Evolutionary conservation across 2,113 vertebrate species (phyloP), one percentile per base, ranked within the genome.

Genomic region (Bucco capensis): DNA sequence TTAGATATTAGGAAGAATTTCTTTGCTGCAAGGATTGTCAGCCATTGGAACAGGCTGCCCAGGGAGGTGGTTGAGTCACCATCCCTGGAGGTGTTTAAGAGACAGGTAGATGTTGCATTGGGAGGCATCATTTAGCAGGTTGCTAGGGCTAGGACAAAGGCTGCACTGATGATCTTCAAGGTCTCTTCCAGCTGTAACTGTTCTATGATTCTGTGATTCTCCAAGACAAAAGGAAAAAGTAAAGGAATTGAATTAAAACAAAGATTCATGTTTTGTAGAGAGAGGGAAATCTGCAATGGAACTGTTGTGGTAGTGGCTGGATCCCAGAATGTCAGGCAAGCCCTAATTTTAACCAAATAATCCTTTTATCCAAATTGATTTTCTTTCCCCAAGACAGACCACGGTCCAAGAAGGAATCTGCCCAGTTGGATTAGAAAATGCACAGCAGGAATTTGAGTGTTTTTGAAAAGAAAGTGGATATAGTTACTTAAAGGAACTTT

Each of bases 401-500:
- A 33, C 5, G 19, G 14, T 11, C 15, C 37, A 60, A 33, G 24
- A 65, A 69, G 6, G 5, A 89, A 76, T 65, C 46, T 57, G 2
- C 33, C 9, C 33, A 35, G 8, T 9, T 67, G 19, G 5, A 5
- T 53, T 51, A 73, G 40, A 56, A 76, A 91, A 56, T 6, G 4
- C 19, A 3, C 8, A 33, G 30, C 18, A 56, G 23, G 21, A 67
- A 54, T 40, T 23, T 0, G 1, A 69, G 2, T 27, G 10, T 0
- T 54, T 87, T 53, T 37, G 5, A 9, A 44, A 65, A 74, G 3
- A 56, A 84, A 28, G 2, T 13, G 2, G 4, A 33, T 47, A 2
- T 44, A 33, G 51, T 91, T 51, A 21, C 18, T 40, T 19, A 47
- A 6, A 57, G 33, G 28, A 56, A 5, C 19, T 50, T 85, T 37